Evolutionary conservation across 2,113 vertebrate species (phyloP).

Genomic region (Cranoglanis bouderius): DNA sequence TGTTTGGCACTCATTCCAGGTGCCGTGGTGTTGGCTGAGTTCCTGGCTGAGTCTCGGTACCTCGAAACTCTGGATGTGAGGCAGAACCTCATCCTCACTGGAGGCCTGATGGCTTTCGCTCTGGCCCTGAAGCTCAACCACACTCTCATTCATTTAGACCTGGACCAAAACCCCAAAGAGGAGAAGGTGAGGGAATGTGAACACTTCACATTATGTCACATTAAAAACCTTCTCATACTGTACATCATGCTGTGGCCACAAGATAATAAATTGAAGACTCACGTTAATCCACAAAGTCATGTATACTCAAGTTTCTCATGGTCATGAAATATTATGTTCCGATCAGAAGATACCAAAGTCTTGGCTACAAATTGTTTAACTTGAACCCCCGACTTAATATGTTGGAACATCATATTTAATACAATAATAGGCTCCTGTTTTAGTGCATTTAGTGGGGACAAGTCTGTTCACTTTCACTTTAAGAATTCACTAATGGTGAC

Average conservation of each 20-base stretch:
- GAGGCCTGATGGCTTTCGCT: conserved; percentile 67
- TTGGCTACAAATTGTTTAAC: background rate
- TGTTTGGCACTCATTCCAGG: conserved; percentile 30
- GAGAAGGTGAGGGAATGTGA: conserved; percentile 63
- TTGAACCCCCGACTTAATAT: background rate
- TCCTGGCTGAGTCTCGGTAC: conserved; percentile 60
- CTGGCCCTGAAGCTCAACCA: conserved; percentile 63
- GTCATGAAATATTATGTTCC: background rate
- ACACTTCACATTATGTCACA: background rate
- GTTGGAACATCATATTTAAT: background rate
- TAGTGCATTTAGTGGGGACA: background rate
- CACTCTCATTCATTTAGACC: conserved; percentile 62
- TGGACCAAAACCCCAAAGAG: conserved; percentile 60
- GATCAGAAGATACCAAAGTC: background rate
- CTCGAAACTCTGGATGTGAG: conserved; percentile 65
- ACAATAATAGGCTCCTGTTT: background rate
- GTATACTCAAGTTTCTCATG: no score
- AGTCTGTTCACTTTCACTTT: background rate
- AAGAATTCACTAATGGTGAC: background rate
- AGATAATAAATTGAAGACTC: background rate
- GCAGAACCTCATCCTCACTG: conserved; percentile 64
- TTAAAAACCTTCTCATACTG: background rate
- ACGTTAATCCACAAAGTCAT: background rate
- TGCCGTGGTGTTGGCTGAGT: conserved; percentile 69
- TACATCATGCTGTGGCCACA: background rate